phyloP scores from a whole-genome alignment of 1,140 invertebrate genomes.

The Physella acuta region DNA sequence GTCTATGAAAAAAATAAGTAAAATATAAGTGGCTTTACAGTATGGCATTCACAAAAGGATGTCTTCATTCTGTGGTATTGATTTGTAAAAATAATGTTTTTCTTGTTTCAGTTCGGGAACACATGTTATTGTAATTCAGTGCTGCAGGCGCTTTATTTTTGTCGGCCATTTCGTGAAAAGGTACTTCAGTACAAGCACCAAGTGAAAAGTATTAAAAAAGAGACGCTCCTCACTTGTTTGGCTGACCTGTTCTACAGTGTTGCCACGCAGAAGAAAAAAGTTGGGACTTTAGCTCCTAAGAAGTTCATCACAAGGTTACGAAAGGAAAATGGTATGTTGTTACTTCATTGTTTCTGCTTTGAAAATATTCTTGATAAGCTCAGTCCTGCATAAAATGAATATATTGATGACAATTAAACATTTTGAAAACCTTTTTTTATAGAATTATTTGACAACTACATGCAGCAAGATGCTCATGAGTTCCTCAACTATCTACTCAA shows the following conservation, averaged over 20 bases:
- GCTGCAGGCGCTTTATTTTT: slow-evolving; percentile 98
- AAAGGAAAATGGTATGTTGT: slow-evolving; percentile 93
- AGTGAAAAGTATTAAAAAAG: slow-evolving; percentile 95
- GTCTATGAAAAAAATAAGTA: too few species aligned
- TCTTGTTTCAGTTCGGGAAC: slow-evolving; percentile 90
- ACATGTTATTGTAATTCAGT: slow-evolving; percentile 99
- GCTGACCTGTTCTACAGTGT: slow-evolving; percentile 99
- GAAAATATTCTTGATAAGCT: too few species aligned
- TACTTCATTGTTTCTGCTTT: too few species aligned
- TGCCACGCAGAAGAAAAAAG: slow-evolving; percentile 98
- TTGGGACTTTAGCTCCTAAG: slow-evolving; percentile 98
- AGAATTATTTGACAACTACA: slow-evolving; percentile 99
- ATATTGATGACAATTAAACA: neutral
- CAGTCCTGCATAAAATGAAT: too few species aligned
- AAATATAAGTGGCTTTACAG: too few species aligned
- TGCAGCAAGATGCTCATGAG: slow-evolving; percentile 99
- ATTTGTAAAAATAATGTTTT: too few species aligned
- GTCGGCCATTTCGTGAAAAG: slow-evolving; percentile 96
- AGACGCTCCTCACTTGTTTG: slow-evolving; percentile 94
- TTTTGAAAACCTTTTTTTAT: slow-evolving; percentile 63
- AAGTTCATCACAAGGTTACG: slow-evolving; percentile 97
- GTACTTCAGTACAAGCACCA: slow-evolving; percentile 94
- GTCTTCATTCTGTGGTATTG: too few species aligned
- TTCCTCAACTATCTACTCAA: slow-evolving; percentile 99
- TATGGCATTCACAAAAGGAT: too few species aligned